Evolutionary conservation across 2,888 invertebrate species (phyloP).

Genomic region (Zonitis immaculata): DNA sequence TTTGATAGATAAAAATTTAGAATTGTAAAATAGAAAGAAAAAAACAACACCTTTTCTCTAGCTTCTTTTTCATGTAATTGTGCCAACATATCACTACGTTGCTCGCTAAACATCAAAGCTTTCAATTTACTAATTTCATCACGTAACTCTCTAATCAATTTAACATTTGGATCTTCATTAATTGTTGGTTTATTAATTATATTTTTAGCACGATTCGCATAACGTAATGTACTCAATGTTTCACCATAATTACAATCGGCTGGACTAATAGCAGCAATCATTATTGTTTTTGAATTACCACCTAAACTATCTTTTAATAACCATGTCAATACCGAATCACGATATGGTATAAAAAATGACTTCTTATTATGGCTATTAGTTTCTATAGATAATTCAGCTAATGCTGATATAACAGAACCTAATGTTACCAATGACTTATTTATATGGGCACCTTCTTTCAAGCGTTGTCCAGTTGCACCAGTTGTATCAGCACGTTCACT

Average conservation of each 20-base stretch:
- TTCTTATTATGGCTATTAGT: conserved; percentile 35
- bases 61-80: conserved; percentile 87
- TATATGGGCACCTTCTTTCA: conserved; percentile 87
- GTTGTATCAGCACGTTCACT: conserved; percentile 86
- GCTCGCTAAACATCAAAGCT: conserved; percentile 65
- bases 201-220: conserved; percentile 86
- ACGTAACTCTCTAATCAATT: conserved; percentile 76
- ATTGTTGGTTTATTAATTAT: conserved; percentile 88
- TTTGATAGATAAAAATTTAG: too few relatives aligned
- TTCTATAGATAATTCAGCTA: conserved; percentile 62
- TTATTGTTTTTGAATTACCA: conserved; percentile 86
- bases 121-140: conserved; percentile 81
- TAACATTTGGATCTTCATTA: conserved; percentile 86
- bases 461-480: conserved; percentile 83
- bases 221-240: conserved; percentile 78
- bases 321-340: conserved; percentile 87
- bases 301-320: conserved; percentile 82
- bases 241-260: conserved; percentile 78
- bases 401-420: conserved; percentile 81
- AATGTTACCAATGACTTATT: conserved; percentile 86
- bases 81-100: conserved; percentile 62
- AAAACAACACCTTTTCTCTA: conserved; percentile 66
- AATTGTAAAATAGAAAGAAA: too few relatives aligned
- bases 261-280: conserved; percentile 75
- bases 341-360: conserved; percentile 73